Base-by-base conservation (phyloP, 2,888 invertebrate genomes). In the Brassicogethes aeneus region DNA sequence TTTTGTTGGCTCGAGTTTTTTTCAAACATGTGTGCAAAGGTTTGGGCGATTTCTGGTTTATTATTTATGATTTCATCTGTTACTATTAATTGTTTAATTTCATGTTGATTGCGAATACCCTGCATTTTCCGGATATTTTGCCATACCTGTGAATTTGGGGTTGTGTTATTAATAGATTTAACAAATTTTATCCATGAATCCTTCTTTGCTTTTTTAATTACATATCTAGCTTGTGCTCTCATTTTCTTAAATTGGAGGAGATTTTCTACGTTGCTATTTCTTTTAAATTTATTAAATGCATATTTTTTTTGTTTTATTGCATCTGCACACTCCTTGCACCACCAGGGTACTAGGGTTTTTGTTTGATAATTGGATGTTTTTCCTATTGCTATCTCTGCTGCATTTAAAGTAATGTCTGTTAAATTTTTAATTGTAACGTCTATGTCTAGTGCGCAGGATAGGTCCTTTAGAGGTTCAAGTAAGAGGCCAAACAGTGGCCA, bases 261-360 rank as follows among this genome's bases (percentile, higher is more conserved):
- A 29, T 47, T 43, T 35, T 46, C 47, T 5, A 14, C 2, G 7
- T 34, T 40, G 14, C 39, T 47, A 13, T 47, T 34, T 34, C 36
- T 39, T 33, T 47, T 47, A 23, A 37, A 39, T 36, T 29, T 29
- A 30, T 43, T 43, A 16, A 45, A 44, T 2, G 48, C 50, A 16
- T 42, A 37, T 46, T 50, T 48, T n/a, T 30, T 36, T 13, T 16
- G 8, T 32, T 43, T 42, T 8, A 37, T 45, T n/a, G 48, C 40
- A 15, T 35, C 14, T 23, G 43, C 34, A 14, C 49, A 47, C 15
- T 47, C 39, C 15, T 45, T 37, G 35, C 47, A 50, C 50, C 49
- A 53, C 47, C 46, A 52, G 15, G 43, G 44, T 2, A 40, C 42
- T 15, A 34, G 37, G 16, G 12, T 14, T 5, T 29, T 17, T 40